Evolutionary conservation across 2,888 invertebrate genomes (phyloP).

Genomic region (Tenodera sinensis): DNA sequence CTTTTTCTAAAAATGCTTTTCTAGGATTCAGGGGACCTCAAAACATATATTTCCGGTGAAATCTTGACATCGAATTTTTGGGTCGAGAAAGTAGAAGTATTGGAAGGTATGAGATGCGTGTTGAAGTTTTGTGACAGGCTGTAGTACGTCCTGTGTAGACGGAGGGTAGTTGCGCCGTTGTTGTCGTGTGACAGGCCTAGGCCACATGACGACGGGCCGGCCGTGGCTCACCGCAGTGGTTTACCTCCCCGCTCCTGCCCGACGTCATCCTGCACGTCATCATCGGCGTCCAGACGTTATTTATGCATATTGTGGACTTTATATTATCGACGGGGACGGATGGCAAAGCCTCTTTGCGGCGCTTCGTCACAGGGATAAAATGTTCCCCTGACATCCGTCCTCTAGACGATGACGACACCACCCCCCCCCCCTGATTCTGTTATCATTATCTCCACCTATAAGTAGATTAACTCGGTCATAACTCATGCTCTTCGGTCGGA

Average conservation of each 20-base stretch:
- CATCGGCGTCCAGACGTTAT: conserved; percentile 12
- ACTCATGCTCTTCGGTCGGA: background rate
- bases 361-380: background rate
- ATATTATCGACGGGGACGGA: conserved; percentile 1
- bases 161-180: background rate
- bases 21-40: no score
- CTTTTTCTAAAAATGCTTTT: no score
- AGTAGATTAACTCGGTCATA: background rate
- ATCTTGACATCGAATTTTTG: no score
- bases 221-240: conserved; percentile 12
- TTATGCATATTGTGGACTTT: conserved; percentile 14
- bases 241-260: conserved; percentile 5
- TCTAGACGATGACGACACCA: no score
- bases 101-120: no score
- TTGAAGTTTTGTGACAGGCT: no score
- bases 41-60: no score
- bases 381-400: background rate
- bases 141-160: background rate
- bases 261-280: conserved; percentile 5
- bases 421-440: background rate
- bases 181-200: background rate
- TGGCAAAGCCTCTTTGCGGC: conserved; percentile 16
- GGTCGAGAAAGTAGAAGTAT: no score
- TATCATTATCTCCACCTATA: background rate
- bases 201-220: conserved; percentile 17